A percentile compares a stretch with the other conserved stretches of the same genome.
These are phyloP conservation scores for Xanthia icteritia DNA, from an alignment of 2,888 invertebrate genomes.

Conservation along the genomic window DNA sequence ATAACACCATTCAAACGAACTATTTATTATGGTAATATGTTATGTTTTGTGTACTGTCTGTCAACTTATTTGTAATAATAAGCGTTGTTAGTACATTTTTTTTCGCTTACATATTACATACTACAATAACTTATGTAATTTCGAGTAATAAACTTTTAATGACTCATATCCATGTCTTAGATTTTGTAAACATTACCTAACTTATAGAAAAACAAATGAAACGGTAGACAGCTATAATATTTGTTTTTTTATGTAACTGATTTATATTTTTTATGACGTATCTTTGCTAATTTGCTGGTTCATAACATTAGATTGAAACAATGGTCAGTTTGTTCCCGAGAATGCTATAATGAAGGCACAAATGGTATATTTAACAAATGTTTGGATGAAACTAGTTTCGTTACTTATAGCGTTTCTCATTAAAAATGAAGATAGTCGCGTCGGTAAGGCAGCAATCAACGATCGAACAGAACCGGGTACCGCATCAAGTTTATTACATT, in stretches of 20 bases:
- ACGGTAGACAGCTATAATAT: background rate
- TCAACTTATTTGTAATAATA: conserved; percentile 27
- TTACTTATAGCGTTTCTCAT: conserved; percentile 53
- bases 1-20: conserved; percentile 61
- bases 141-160: conserved; percentile 44
- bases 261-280: conserved; percentile 4
- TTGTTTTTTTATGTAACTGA: background rate
- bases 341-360: conserved; percentile 24
- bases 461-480: conserved; percentile 56
- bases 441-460: conserved; percentile 54
- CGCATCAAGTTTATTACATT: conserved; percentile 57
- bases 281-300: background rate
- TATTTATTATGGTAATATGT: conserved; percentile 66
- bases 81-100: conserved; percentile 14
- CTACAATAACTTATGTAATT: conserved; percentile 41
- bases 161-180: conserved; percentile 26
- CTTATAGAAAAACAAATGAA: conserved; percentile 27
- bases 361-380: conserved; percentile 26
- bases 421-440: conserved; percentile 55
- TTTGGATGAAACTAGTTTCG: conserved; percentile 50
- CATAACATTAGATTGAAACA: conserved; percentile 9
- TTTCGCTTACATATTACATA: conserved; percentile 31
- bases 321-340: conserved; percentile 17
- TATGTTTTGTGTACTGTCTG: conserved; percentile 54
- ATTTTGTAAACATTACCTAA: conserved; percentile 47